A percentile compares a stretch with the other conserved stretches of the same genome.
These are phyloP conservation scores for Branchinecta sandiegonensis DNA, from an alignment of 2,888 invertebrate genomes.

Conservation along the genomic window DNA sequence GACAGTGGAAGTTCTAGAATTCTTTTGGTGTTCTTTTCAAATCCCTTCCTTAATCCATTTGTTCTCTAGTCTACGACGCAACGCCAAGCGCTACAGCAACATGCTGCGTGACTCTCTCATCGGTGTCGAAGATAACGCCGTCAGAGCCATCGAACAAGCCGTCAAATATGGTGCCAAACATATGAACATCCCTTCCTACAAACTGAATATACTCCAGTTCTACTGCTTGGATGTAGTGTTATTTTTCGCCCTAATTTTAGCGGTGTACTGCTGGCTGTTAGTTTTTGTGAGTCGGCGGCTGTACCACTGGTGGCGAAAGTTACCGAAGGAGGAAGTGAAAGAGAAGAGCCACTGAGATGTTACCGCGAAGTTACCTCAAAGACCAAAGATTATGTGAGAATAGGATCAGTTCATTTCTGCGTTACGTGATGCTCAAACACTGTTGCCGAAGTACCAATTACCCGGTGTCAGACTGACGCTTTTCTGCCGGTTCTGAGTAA, in stretches of 20 bases:
- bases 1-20: no score
- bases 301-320: background rate
- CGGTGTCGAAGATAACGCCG: background rate
- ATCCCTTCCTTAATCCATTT: no score
- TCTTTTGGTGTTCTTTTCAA: no score
- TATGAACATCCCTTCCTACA: constrained; percentile 1
- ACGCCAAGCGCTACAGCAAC: background rate
- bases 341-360: background rate
- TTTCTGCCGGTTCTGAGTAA: no score
- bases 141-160: background rate
- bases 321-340: background rate
- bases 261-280: background rate
- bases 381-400: no score
- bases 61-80: background rate
- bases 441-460: no score
- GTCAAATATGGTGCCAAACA: background rate
- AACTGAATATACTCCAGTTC: constrained; percentile 11
- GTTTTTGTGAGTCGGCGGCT: background rate
- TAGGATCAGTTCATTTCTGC: no score
- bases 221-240: constrained; percentile 6
- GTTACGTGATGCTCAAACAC: no score
- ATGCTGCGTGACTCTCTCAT: background rate
- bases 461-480: no score
- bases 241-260: background rate
- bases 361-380: no score